Conservation (phyloP, 2,113 vertebrate genomes). For the Cephalopterus ornatus region DNA sequence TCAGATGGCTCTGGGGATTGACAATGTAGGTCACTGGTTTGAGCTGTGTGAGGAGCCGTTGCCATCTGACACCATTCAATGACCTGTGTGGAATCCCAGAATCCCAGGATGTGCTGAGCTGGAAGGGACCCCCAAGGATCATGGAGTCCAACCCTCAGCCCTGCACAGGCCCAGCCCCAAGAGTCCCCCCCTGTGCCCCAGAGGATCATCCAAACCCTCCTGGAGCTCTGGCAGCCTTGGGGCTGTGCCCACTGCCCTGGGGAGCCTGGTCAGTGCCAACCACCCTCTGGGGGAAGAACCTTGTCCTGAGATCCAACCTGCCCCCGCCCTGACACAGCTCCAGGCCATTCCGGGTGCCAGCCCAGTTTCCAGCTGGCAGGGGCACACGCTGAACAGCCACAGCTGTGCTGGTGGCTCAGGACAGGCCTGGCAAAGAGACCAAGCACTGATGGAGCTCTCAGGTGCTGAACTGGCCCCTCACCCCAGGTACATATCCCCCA, state of each 20-base stretch:
- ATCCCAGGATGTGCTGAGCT: neutral
- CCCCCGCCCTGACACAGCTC: neutral
- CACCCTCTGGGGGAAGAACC: neutral
- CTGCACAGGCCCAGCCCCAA: neutral
- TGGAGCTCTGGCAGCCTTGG: no score
- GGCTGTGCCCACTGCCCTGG: no score
- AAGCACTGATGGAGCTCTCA: neutral
- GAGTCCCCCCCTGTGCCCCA: no score
- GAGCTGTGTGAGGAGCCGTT: neutral
- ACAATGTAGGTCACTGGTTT: conserved; percentile 38
- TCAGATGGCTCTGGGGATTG: conserved; percentile 10
- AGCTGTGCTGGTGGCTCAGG: neutral
- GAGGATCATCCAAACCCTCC: no score
- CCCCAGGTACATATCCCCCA: neutral
- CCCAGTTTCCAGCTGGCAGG: neutral
- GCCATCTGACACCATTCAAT: neutral
- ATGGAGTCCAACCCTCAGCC: neutral
- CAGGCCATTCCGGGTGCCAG: neutral
- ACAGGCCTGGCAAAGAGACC: neutral
- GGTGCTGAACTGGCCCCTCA: neutral
- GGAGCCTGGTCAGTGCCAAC: neutral
- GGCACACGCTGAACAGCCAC: neutral
- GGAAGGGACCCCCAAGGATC: neutral
- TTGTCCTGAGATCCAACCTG: neutral
- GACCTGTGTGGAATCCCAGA: neutral